These are phyloP conservation scores for Suricata suricatta DNA, from an alignment of 2,113 vertebrate genomes.

Conservation along the genomic window DNA sequence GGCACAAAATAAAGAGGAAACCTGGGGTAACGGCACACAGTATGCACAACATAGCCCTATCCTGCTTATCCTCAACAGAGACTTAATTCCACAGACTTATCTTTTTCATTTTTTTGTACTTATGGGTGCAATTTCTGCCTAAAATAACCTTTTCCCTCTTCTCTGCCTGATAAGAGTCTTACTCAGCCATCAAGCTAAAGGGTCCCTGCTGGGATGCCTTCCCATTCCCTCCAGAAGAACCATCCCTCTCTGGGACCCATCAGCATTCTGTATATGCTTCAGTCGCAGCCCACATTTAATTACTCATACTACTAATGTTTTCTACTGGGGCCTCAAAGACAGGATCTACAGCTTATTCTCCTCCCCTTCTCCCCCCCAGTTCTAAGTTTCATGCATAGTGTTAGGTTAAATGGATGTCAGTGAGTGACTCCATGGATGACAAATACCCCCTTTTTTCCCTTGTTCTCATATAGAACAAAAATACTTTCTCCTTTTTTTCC, in stretches of 20 bases:
- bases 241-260: not conserved
- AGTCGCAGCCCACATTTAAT: not conserved
- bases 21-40: not conserved
- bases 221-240: not conserved
- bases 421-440: not conserved
- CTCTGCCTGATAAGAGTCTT: not conserved
- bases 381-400: not conserved
- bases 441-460: not conserved
- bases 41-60: not conserved
- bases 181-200: not conserved
- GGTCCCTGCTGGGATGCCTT: not conserved
- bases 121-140: not conserved
- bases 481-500: not conserved
- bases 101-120: constrained; percentile 8
- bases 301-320: not conserved
- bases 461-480: not conserved
- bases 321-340: not conserved
- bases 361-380: not conserved
- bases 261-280: not conserved
- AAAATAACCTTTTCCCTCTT: not conserved
- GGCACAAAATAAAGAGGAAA: not conserved
- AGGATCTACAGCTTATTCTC: not conserved
- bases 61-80: not conserved
- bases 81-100: not conserved
- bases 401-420: not conserved